Base-by-base conservation (phyloP, 2,113 vertebrate genomes). In the Canis aureus region DNA sequence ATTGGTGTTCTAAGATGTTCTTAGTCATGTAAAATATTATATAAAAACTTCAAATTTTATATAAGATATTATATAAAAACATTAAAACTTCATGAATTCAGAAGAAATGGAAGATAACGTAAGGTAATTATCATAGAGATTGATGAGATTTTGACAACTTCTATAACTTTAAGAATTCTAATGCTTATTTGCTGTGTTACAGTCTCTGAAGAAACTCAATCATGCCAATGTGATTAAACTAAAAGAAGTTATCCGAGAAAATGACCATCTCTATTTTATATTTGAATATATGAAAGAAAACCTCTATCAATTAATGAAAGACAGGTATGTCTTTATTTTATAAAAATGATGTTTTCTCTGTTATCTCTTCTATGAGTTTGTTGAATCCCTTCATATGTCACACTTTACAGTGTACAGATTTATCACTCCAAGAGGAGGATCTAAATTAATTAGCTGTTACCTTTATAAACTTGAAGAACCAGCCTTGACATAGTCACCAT, bases 231-330 rank as follows among this genome's bases (percentile, higher is more conserved):
- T 99, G 89, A 99, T 99, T 97, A 99, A 99, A 98, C 97, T 99
- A 89, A 99, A 99, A 98, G 99, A 99, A 98, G 99, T 99, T 43
- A 99, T 99, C 98, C 98, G 99, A 98, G 99, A 99, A 99, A 99
- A 99, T 91, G 99, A 99, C 97, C 99, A 99, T 85, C 99, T 99
- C 96, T 99, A 99, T 98, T 99, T 99, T 98, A 99, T 99, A 86
- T 99, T 99, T 99, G 99, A 99, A 97, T 99, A 99, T 97, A 99
- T 99, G 99, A 99, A 99, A 98, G 99, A 99, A 98, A 99, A 99
- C 95, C 99, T 99, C 66, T 99, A 99, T 98, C 99, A 99, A 97
- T 99, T 99, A 87, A 99, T 99, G 99, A 99, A 99, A 98, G 99
- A 99, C 98, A 99, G 99, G 99, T 99, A 99, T 95, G 98, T 96